Percentiles rank a stretch among this genome's conserved stretches.
phyloP scores from a whole-genome alignment of 2,888 invertebrate genomes.

The Euzophera pinguis region DNA sequence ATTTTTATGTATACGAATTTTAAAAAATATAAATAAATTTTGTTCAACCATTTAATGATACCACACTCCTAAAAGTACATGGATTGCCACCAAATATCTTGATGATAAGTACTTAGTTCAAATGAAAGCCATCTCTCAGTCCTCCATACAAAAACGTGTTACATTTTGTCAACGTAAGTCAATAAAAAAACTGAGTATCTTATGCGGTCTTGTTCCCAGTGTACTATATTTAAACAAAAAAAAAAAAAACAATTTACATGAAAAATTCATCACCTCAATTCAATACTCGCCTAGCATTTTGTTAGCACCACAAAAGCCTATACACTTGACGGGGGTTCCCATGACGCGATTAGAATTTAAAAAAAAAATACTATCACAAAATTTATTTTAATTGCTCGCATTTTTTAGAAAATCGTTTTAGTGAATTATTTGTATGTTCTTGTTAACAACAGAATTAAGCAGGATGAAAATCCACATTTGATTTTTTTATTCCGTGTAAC shows the following conservation, averaged over 20 bases:
- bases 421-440: not conserved
- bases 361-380: too few relatives aligned
- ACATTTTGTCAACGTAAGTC: constrained; percentile 2
- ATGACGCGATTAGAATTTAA: not conserved
- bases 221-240: not conserved
- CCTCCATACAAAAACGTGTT: constrained; percentile 57
- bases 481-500: too few relatives aligned
- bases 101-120: constrained; percentile 4
- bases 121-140: constrained; percentile 43
- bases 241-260: constrained; percentile 3
- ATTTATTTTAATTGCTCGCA: too few relatives aligned
- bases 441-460: too few relatives aligned
- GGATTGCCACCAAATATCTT: not conserved
- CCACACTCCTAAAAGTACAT: not conserved
- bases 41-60: not conserved
- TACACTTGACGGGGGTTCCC: not conserved
- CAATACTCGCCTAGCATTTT: constrained; percentile 30
- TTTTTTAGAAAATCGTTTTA: too few relatives aligned
- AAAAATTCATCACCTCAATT: constrained; percentile 2
- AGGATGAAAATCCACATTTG: too few relatives aligned
- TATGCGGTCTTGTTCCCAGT: not conserved
- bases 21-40: too few relatives aligned
- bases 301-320: constrained; percentile 62
- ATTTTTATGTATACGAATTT: too few relatives aligned
- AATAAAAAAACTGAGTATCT: not conserved